A percentile compares a stretch with the other conserved stretches of the same genome.
Evolutionary conservation across 2,888 invertebrate species (phyloP).

Genomic region (Drepanosiphum platanoidis): DNA sequence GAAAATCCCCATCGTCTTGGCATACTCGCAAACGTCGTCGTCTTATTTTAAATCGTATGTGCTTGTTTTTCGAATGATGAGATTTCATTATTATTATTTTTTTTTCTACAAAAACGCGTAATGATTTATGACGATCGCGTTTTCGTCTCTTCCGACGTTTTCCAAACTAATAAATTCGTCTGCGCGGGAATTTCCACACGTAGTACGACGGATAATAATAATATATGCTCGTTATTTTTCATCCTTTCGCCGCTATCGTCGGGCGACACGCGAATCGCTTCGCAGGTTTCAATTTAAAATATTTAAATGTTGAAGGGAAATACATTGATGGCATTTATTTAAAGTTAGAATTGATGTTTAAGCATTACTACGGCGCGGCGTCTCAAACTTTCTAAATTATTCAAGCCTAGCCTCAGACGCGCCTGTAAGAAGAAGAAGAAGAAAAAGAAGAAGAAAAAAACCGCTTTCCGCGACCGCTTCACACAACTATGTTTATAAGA

Average conservation of each 20-base stretch:
- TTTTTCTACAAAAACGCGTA: neutral
- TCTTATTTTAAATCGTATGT: too few species aligned
- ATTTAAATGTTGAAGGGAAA: neutral
- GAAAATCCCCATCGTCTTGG: too few species aligned
- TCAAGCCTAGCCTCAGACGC: neutral
- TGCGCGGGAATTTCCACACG: too few species aligned
- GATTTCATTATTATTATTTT: too few species aligned
- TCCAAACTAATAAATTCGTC: too few species aligned
- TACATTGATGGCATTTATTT: neutral
- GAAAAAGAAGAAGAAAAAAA: conserved; percentile 20
- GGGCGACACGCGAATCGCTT: neutral
- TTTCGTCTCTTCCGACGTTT: neutral
- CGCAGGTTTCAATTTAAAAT: conserved; percentile 20
- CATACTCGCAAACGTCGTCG: too few species aligned
- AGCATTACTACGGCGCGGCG: neutral
- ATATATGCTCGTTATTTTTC: neutral
- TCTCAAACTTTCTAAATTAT: conserved; percentile 39
- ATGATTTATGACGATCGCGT: neutral
- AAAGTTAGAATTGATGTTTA: conserved; percentile 22
- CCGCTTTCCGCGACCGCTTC: neutral
- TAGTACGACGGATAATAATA: too few species aligned
- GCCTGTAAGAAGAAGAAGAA: neutral
- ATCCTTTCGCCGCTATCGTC: neutral
- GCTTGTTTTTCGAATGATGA: too few species aligned
- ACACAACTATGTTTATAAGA: conserved; percentile 30